Conservation (phyloP, 2,888 invertebrate species). For the Cremastobaeus sp. region DNA sequence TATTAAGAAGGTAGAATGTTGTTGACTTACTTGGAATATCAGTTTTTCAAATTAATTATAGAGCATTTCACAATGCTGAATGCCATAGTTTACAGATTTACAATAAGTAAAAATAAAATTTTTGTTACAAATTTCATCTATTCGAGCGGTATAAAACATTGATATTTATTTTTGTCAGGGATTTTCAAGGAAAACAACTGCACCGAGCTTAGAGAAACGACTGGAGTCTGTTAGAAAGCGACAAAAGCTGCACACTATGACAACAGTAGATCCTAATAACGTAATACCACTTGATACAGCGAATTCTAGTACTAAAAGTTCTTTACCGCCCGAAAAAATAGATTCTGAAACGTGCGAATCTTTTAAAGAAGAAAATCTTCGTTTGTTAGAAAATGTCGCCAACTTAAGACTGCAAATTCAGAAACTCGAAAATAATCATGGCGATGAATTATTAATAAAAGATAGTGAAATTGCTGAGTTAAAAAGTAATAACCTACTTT, state of each 20-base stretch:
- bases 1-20: too few species aligned
- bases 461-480: background rate
- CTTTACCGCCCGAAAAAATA: slow-evolving; percentile 2
- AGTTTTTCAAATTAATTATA: too few species aligned
- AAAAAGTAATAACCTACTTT: background rate
- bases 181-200: too few species aligned
- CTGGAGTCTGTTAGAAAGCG: background rate
- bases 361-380: background rate
- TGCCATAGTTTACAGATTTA: background rate
- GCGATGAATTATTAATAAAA: background rate
- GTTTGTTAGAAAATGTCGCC: background rate
- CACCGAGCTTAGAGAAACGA: too few species aligned
- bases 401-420: background rate
- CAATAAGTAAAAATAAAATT: background rate
- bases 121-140: background rate
- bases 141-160: too few species aligned
- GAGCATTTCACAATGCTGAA: too few species aligned
- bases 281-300: too few species aligned
- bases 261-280: background rate
- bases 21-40: too few species aligned
- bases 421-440: background rate
- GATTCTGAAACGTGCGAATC: background rate
- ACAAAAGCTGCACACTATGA: too few species aligned
- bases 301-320: background rate
- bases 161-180: too few species aligned